Conservation (phyloP, 2,113 vertebrate genomes). For the Podiceps cristatus region DNA sequence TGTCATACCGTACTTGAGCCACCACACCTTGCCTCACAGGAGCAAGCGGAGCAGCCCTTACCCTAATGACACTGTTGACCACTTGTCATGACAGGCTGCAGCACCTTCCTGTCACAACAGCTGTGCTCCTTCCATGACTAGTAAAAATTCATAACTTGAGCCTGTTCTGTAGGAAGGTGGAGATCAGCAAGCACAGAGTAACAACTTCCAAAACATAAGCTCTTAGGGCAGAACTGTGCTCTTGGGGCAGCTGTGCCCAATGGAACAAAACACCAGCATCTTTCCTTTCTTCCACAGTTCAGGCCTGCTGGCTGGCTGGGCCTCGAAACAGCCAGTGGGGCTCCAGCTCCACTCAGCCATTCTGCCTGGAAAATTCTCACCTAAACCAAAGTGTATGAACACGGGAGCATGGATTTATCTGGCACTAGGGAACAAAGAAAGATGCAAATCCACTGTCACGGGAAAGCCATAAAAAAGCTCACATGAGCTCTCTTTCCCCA, state of each 20-base stretch:
- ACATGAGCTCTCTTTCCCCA: fast-evolving
- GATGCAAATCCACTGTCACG: neutral
- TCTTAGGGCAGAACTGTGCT: neutral
- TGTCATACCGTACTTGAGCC: fast-evolving
- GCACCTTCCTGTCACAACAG: neutral
- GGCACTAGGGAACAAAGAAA: neutral
- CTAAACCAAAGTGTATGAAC: neutral
- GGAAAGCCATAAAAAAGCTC: neutral
- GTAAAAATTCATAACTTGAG: neutral
- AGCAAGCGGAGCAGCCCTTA: neutral
- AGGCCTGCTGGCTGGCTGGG: neutral
- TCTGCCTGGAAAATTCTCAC: fast-evolving
- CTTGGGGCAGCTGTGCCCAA: neutral
- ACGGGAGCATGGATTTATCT: no score
- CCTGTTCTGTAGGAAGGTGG: neutral
- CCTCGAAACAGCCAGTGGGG: neutral
- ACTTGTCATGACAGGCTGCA: neutral
- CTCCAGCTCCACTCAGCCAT: fast-evolving
- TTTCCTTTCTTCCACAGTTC: neutral
- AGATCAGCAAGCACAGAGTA: neutral
- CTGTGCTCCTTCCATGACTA: fast-evolving
- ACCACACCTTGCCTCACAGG: no score
- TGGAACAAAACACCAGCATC: fast-evolving
- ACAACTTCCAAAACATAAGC: neutral
- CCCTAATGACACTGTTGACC: fast-evolving